A percentile compares a stretch with the other conserved stretches of the same genome.
Evolutionary conservation across 2,113 vertebrate genomes (phyloP).

Genomic region (Strix aluco): DNA sequence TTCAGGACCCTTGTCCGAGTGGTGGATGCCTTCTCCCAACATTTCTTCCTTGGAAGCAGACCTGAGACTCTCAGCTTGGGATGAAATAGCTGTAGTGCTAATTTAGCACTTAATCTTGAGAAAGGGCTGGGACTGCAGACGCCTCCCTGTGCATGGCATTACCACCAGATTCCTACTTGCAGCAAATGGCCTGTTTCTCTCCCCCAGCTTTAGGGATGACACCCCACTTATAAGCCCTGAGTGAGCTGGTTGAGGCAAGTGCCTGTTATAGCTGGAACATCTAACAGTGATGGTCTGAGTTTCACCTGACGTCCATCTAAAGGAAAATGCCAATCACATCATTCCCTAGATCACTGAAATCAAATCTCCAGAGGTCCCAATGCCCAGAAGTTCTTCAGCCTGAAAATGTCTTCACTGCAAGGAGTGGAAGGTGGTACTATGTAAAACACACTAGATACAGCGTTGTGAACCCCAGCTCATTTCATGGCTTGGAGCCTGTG

Average conservation of each 20-base stretch:
- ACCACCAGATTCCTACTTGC: neutral
- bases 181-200: neutral
- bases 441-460: fast-evolving
- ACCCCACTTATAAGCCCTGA: neutral
- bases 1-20: neutral
- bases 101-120: neutral
- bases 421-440: neutral
- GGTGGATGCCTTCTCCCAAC: neutral
- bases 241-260: neutral
- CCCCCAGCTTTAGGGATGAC: neutral
- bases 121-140: neutral
- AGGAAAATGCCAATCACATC: fast-evolving
- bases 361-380: neutral
- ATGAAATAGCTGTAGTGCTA: neutral
- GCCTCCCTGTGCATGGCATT: fast-evolving
- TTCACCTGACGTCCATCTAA: neutral
- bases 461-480: neutral
- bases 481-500: neutral
- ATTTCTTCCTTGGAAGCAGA: neutral
- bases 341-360: neutral
- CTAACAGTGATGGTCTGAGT: neutral
- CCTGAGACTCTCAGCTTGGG: neutral
- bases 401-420: neutral
- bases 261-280: neutral
- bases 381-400: neutral